Conservation (phyloP, 2,888 invertebrate genomes). For the Epistrophe grossulariae region DNA sequence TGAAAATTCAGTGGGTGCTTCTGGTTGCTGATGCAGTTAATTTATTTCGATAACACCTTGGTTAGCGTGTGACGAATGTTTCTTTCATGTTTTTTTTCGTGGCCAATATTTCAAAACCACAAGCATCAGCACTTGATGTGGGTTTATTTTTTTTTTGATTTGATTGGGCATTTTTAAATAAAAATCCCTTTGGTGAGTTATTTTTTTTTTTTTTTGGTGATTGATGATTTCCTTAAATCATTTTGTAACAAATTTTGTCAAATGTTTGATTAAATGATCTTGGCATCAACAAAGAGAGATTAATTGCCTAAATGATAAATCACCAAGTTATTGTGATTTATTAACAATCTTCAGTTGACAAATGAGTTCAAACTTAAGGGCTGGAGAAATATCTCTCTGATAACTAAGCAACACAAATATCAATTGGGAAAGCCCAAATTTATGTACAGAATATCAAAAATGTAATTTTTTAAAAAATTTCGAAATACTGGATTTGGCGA, state of each 20-base stretch:
- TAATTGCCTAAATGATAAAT: slow-evolving; percentile 2
- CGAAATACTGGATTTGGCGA: too few relatives aligned
- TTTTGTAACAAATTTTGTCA: slow-evolving; percentile 50
- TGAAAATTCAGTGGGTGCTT: slow-evolving; percentile 45
- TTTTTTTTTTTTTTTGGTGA: neutral
- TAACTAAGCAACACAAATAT: too few relatives aligned
- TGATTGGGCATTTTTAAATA: neutral
- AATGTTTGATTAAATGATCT: slow-evolving; percentile 13
- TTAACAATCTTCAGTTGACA: neutral
- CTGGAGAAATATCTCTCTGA: neutral
- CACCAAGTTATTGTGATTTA: neutral
- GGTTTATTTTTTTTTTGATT: neutral
- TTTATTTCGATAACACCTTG: slow-evolving; percentile 49
- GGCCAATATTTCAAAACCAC: slow-evolving; percentile 46
- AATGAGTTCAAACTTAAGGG: neutral
- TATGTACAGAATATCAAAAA: too few relatives aligned
- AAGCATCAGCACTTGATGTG: neutral
- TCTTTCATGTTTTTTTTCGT: slow-evolving; percentile 50
- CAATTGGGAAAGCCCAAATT: too few relatives aligned
- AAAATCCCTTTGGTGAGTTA: slow-evolving; percentile 28
- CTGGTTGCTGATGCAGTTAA: slow-evolving; percentile 36
- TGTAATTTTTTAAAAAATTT: too few relatives aligned
- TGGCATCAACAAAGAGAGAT: neutral
- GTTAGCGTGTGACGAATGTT: slow-evolving; percentile 54
- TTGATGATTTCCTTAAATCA: slow-evolving; percentile 30